phyloP scores from a whole-genome alignment of 2,888 invertebrate genomes.

The Drosophila neutralis region DNA sequence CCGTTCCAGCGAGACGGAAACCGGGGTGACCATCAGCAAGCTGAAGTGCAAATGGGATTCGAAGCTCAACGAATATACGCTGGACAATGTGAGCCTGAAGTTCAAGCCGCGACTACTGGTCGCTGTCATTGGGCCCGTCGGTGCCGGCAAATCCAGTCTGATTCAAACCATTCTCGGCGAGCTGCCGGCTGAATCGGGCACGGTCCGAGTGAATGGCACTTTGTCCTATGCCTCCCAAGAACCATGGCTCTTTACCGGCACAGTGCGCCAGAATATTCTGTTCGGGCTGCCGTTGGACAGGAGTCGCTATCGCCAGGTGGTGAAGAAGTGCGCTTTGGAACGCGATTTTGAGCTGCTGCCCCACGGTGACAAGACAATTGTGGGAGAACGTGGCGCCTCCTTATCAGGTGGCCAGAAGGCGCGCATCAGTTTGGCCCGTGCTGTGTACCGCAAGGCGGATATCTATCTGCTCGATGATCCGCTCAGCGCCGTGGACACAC shows the following conservation, averaged over 20 bases:
- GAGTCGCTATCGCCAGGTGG: constrained; percentile 87
- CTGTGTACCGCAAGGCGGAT: constrained; percentile 93
- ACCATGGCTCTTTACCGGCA: constrained; percentile 93
- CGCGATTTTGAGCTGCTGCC: constrained; percentile 87
- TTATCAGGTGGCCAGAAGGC: constrained; percentile 95
- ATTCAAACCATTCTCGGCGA: constrained; percentile 87
- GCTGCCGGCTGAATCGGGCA: constrained; percentile 86
- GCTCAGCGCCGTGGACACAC: constrained; percentile 95
- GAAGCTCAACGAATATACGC: constrained; percentile 87
- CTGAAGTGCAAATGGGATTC: constrained; percentile 89
- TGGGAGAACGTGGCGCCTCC: constrained; percentile 93
- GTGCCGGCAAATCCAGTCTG: constrained; percentile 88
- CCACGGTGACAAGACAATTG: constrained; percentile 87
- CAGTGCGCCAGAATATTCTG: constrained; percentile 87
- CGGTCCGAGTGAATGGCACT: constrained; percentile 87
- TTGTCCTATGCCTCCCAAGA: constrained; percentile 92
- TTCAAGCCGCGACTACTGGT: constrained; percentile 88
- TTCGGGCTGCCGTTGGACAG: constrained; percentile 87
- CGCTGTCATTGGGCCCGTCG: constrained; percentile 90
- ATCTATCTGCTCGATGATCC: constrained; percentile 96
- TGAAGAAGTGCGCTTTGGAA: constrained; percentile 85
- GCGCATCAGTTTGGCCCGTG: constrained; percentile 93
- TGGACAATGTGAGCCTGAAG: constrained; percentile 88
- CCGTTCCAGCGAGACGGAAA: constrained; percentile 66
- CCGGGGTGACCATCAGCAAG: constrained; percentile 87